These are phyloP conservation scores for Phortica magna DNA, from an alignment of 2,888 invertebrate species.

Conservation along the genomic window DNA sequence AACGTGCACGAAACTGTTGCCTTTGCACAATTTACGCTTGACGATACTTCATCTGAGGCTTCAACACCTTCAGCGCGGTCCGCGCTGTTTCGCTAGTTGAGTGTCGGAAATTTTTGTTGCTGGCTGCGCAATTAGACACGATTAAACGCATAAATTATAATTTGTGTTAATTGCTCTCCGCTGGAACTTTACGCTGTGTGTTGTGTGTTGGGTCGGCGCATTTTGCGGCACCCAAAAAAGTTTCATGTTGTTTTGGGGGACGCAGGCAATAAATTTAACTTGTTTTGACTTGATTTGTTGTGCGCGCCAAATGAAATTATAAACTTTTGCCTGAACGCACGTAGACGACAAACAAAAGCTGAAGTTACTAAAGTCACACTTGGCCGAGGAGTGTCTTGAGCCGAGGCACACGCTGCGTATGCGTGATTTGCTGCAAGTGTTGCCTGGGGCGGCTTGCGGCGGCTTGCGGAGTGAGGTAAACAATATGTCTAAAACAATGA, in stretches of 20 bases:
- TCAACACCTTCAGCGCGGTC: not conserved
- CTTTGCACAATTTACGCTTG: too few species aligned
- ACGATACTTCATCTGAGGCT: not conserved
- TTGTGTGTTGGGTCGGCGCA: too few species aligned
- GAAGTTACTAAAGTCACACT: not conserved
- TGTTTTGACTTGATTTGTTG: slow-evolving; percentile 26
- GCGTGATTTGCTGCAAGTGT: not conserved
- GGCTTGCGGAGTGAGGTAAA: not conserved
- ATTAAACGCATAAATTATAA: slow-evolving; percentile 28
- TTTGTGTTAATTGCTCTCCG: slow-evolving; percentile 21
- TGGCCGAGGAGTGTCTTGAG: not conserved
- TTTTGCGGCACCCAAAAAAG: not conserved
- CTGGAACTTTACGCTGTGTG: slow-evolving; percentile 5
- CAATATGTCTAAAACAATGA: not conserved
- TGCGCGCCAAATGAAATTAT: slow-evolving; percentile 19
- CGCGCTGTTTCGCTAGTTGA: not conserved
- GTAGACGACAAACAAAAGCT: not conserved
- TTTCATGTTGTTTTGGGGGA: not conserved
- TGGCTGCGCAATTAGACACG: slow-evolving; percentile 11
- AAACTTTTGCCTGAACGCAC: slow-evolving; percentile 14
- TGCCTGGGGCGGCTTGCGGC: too few species aligned
- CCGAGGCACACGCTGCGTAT: not conserved
- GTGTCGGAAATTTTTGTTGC: not conserved
- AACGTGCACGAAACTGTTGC: not conserved
- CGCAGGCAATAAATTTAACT: slow-evolving; percentile 11